Evolutionary conservation across 2,797 vertebrate genomes (phyloP).

Genomic region (Sebastes trivittatus): DNA sequence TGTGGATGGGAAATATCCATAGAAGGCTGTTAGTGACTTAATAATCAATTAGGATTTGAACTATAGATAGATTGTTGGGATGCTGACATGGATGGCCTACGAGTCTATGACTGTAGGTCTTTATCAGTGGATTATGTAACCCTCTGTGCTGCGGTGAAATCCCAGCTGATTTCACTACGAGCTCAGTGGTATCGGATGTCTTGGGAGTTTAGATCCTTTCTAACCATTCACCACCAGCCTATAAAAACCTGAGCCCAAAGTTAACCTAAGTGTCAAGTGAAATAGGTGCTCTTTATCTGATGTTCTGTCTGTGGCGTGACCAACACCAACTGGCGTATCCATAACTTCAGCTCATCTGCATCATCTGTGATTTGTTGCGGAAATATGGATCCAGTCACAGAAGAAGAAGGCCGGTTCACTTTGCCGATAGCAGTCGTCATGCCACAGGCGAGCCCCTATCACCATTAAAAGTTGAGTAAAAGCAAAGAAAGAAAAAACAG

Average conservation of each 20-base stretch:
- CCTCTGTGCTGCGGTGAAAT: not conserved
- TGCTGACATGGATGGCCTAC: constrained; percentile 52
- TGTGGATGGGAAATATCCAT: constrained; percentile 63
- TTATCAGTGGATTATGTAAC: constrained; percentile 15
- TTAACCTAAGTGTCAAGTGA: constrained; percentile 46
- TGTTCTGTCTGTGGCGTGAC: constrained; percentile 31
- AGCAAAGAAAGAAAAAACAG: constrained; percentile 23
- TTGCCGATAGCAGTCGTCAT: not conserved
- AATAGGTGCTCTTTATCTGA: constrained; percentile 15
- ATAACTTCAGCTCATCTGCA: not conserved
- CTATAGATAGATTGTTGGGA: constrained; percentile 63
- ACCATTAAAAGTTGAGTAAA: not conserved
- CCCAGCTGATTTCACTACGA: not conserved
- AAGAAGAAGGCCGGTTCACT: not conserved
- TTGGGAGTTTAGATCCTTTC: constrained; percentile 16
- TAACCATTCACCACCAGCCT: constrained; percentile 40
- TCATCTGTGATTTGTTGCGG: not conserved
- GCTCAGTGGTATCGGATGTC: constrained; percentile 5
- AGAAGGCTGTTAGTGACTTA: constrained; percentile 72
- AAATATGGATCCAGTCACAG: not conserved
- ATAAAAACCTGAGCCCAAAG: constrained; percentile 64
- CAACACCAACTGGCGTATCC: not conserved
- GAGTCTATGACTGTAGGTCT: constrained; percentile 36
- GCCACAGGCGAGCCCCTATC: not conserved
- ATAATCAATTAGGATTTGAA: constrained; percentile 66